Base-by-base conservation (phyloP, 2,113 vertebrate species). In the Thomomys bottae region DNA sequence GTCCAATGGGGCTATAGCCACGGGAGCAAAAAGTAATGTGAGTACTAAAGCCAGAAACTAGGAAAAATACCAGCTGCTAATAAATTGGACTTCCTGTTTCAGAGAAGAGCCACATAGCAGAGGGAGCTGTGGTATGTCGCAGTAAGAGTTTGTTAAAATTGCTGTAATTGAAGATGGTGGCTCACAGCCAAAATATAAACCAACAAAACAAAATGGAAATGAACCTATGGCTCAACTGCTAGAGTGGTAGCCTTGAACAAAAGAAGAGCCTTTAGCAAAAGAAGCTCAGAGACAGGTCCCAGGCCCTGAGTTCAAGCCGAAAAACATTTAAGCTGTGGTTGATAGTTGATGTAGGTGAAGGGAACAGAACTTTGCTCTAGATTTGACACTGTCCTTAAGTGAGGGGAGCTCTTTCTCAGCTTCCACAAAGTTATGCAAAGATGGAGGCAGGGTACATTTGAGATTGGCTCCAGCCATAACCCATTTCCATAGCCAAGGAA, bases 391-490 rank as follows among this genome's bases (percentile, higher is more conserved):
- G 12, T 71, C 23, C 28, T 36, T 23, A 67, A 45, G 10, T 59
- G 3, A 54, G 30, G 15, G 26, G n/a, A 40, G 26, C 42, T 72
- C 34, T 61, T 42, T 70, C 59, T 45, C n/a, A 54, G 59, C 14
- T 1, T 8, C 66, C 45, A 12, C 15, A 0, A 21, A 76, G 76
- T 71, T 6, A 2, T 11, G 0, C 18, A 30, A 30, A 26, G 54
- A 11, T 28, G 6, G 23, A 71, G 6, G 40, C 59, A 23, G 11
- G 4, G 17, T 21, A 17, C 9, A 17, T 26, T 79, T 11, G 36
- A 63, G 70, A 71, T 26, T 24, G 12, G 59, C 70, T 85, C 34
- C 30, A 76, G 21, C 67, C 17, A 0, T 23, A 30, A 76, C 21
- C 34, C 72, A 64, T 15, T 1, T 15, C 64, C 59, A 32, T 6